These are phyloP conservation scores for Agonopterix arenella DNA, from an alignment of 2,888 invertebrate species.

Conservation along the genomic window DNA sequence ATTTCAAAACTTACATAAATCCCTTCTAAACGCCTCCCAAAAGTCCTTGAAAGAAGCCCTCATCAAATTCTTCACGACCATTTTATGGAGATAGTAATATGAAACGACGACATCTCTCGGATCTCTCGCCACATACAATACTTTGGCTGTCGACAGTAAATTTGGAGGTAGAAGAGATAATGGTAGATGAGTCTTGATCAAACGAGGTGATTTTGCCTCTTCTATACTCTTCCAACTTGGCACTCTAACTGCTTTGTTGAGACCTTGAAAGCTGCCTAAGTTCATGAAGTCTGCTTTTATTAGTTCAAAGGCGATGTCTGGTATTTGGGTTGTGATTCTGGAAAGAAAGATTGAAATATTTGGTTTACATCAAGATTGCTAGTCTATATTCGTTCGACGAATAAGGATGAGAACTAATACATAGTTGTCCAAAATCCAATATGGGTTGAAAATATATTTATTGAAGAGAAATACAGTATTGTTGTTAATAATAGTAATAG, in stretches of 20 bases:
- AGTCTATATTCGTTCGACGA: too few species aligned
- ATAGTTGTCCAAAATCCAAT: too few species aligned
- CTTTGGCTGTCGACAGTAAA: constrained; percentile 62
- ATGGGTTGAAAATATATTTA: too few species aligned
- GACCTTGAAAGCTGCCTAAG: constrained; percentile 56
- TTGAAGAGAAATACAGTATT: too few species aligned
- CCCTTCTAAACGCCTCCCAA: constrained; percentile 77
- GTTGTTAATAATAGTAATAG: too few species aligned
- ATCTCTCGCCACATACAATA: constrained; percentile 84
- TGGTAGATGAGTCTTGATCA: constrained; percentile 81
- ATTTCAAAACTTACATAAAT: constrained; percentile 62
- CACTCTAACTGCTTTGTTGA: constrained; percentile 40
- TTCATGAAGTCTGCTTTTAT: constrained; percentile 62
- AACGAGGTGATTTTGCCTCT: constrained; percentile 66
- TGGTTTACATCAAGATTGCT: neutral
- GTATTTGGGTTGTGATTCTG: constrained; percentile 51
- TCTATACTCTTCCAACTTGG: constrained; percentile 55
- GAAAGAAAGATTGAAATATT: constrained; percentile 5
- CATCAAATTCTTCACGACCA: constrained; percentile 68
- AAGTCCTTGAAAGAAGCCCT: constrained; percentile 74
- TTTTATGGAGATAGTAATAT: constrained; percentile 80
- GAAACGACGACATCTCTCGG: constrained; percentile 85
- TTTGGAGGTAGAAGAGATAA: constrained; percentile 75
- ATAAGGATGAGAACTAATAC: too few species aligned
- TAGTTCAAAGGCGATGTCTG: constrained; percentile 53